phyloP scores from a whole-genome alignment of 2,113 vertebrate genomes.

The Polypterus senegalus region DNA sequence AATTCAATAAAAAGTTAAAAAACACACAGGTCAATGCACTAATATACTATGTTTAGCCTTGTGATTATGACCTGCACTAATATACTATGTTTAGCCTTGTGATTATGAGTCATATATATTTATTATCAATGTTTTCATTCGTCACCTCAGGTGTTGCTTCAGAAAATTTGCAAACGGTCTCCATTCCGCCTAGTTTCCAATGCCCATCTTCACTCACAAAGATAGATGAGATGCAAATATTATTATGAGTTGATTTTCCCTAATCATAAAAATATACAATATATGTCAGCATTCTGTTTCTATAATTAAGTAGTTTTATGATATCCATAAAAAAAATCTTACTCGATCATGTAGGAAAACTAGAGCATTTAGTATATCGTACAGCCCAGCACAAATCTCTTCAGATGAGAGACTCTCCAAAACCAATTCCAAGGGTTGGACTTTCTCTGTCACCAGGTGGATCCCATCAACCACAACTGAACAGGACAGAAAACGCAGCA shows the following conservation, averaged over 20 bases:
- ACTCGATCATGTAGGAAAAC: slow-evolving; percentile 90
- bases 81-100: no score
- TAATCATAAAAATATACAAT: slow-evolving; percentile 22
- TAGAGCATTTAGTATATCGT: slow-evolving; percentile 77
- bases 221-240: slow-evolving; percentile 75
- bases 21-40: no score
- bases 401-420: slow-evolving; percentile 65
- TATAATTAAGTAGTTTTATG: not conserved
- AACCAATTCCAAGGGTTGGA: slow-evolving; percentile 69
- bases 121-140: slow-evolving; percentile 4
- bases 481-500: slow-evolving; percentile 87
- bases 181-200: slow-evolving; percentile 96
- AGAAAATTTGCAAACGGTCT: slow-evolving; percentile 76
- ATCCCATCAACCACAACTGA: slow-evolving; percentile 76
- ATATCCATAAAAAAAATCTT: slow-evolving; percentile 18
- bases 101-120: no score
- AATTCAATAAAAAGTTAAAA: no score
- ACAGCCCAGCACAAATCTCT: slow-evolving; percentile 88
- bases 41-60: no score
- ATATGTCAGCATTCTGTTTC: not conserved
- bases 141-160: slow-evolving; percentile 80
- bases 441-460: slow-evolving; percentile 82
- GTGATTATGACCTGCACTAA: no score
- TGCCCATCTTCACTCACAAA: slow-evolving; percentile 93
- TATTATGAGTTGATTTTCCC: slow-evolving; percentile 93